phyloP scores from a whole-genome alignment of 2,888 invertebrate species.

The Tigriopus californicus region DNA sequence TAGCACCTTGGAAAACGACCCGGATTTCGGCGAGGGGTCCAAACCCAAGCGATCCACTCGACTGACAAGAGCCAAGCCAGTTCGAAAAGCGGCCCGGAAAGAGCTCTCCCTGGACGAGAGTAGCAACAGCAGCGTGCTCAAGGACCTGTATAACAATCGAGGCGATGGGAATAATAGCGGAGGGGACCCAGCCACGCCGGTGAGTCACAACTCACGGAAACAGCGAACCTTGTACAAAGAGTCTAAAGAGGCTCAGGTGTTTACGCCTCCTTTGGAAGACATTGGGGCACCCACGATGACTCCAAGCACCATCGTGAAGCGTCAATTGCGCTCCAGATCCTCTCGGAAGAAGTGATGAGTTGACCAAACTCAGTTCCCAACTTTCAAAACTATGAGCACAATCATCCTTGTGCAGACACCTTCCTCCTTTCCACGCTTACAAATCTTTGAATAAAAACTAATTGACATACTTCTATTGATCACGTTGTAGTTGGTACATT shows the following conservation, averaged over 20 bases:
- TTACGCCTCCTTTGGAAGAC: background rate
- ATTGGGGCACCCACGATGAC: background rate
- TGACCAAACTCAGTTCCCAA: no score
- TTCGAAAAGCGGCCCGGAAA: background rate
- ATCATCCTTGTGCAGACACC: no score
- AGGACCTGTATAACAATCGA: background rate
- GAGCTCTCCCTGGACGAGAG: no score
- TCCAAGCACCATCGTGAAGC: conserved; percentile 7
- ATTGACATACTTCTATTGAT: no score
- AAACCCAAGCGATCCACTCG: background rate
- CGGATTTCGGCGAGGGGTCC: background rate
- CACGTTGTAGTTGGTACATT: no score
- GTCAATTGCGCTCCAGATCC: background rate
- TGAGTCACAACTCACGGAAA: background rate
- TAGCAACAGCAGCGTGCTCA: no score
- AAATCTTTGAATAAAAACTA: no score
- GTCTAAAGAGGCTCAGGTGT: background rate
- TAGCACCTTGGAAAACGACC: background rate
- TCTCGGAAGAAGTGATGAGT: no score
- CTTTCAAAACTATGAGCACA: no score
- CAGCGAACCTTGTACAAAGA: background rate
- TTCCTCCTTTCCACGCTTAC: no score
- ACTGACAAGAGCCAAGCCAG: background rate
- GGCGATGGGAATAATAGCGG: background rate
- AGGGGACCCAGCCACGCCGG: background rate